Percentiles rank a stretch among this genome's conserved stretches.
phyloP scores from a whole-genome alignment of 1,140 invertebrate genomes.

The Pseudomyrmex dendroicus region DNA sequence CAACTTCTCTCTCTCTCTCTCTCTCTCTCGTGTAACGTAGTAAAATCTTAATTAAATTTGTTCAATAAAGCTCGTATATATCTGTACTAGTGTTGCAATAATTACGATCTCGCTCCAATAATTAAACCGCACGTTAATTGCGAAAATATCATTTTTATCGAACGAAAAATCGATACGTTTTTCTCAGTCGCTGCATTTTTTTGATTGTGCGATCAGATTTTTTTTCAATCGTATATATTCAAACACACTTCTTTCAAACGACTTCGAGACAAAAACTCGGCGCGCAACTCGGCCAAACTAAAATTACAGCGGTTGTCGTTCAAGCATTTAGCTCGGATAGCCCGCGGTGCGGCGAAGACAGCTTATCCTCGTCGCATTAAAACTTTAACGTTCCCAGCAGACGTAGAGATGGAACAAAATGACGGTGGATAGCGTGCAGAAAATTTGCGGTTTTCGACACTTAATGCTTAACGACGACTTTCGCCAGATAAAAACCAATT shows the following conservation, averaged over 20 bases:
- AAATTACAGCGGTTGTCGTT: conserved; percentile 74
- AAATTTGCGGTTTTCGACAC: conserved; percentile 51
- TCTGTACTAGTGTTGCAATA: not conserved
- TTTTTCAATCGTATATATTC: conserved; percentile 33
- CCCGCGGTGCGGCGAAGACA: conserved; percentile 65
- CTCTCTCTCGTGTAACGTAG: not conserved
- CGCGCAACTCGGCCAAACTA: conserved; percentile 73
- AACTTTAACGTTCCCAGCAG: conserved; percentile 69
- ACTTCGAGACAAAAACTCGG: conserved; percentile 40
- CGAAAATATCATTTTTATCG: not conserved
- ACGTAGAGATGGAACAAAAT: conserved; percentile 19
- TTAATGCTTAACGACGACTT: conserved; percentile 31
- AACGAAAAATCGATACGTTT: not conserved
- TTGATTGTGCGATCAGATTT: not conserved
- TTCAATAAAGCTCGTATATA: conserved; percentile 28
- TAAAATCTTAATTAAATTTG: conserved; percentile 29
- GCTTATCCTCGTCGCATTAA: conserved; percentile 74
- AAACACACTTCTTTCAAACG: conserved; percentile 33
- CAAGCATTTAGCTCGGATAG: conserved; percentile 74
- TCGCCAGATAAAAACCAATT: conserved; percentile 48
- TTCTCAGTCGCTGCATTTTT: not conserved
- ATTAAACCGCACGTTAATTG: conserved; percentile 1
- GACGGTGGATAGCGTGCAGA: conserved; percentile 44
- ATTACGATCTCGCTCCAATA: conserved; percentile 11
- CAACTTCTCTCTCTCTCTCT: not conserved